phyloP scores from a whole-genome alignment of 2,113 vertebrate species.

The Muntiacus reevesi region DNA sequence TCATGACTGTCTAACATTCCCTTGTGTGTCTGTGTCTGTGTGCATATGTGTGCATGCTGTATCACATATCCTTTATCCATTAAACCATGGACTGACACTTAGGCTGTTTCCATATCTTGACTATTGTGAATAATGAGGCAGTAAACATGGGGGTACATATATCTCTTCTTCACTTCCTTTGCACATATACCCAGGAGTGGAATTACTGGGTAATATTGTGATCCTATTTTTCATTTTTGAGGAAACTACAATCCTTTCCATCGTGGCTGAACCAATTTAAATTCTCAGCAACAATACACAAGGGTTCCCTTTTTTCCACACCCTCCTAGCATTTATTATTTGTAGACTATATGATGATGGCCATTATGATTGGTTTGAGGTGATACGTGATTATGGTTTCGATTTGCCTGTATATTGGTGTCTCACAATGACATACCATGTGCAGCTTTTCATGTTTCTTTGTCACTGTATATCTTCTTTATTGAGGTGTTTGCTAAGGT shows the following conservation, averaged over 20 bases:
- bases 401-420: background rate
- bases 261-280: background rate
- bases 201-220: background rate
- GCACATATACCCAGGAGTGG: background rate
- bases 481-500: too few species aligned
- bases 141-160: background rate
- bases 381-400: background rate
- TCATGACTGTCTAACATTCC: background rate
- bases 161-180: background rate
- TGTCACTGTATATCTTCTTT: too few species aligned
- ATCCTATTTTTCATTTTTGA: background rate
- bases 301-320: background rate
- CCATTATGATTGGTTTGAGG: background rate
- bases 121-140: background rate
- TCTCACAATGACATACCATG: too few species aligned
- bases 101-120: background rate
- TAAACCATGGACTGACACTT: background rate
- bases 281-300: background rate
- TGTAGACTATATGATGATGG: background rate
- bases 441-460: too few species aligned
- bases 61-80: background rate
- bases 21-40: background rate
- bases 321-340: background rate
- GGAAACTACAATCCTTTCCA: background rate
- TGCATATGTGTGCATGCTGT: rapidly evolving